phyloP scores from a whole-genome alignment of 2,797 vertebrate species.

The Mionectes olivaceus region DNA sequence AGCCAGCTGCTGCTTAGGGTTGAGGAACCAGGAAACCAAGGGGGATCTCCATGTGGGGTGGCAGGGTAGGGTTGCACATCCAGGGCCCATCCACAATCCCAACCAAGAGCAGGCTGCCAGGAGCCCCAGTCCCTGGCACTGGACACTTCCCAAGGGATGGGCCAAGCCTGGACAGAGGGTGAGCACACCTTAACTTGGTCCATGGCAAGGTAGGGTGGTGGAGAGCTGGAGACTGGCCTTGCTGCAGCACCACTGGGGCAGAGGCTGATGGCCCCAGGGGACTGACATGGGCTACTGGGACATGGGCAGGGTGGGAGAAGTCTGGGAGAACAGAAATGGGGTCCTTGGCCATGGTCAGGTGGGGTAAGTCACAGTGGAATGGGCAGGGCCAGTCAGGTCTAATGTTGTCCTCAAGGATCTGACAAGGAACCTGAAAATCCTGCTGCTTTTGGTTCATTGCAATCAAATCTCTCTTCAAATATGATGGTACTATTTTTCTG shows the following conservation, averaged over 20 bases:
- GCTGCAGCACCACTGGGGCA: not conserved
- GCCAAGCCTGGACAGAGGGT: accelerated
- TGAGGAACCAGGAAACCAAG: accelerated
- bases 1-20: accelerated
- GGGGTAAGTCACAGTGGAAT: accelerated
- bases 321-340: not conserved
- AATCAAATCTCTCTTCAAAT: not conserved
- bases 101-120: not conserved
- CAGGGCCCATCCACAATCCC: not conserved
- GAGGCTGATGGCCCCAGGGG: not conserved
- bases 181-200: too few species aligned
- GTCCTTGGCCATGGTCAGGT: not conserved
- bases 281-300: accelerated
- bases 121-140: accelerated
- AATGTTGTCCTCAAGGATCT: not conserved
- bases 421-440: not conserved
- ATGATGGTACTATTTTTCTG: not conserved
- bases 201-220: accelerated
- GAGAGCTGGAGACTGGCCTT: not conserved
- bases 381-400: not conserved
- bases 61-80: not conserved
- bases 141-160: accelerated
- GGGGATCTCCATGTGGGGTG: accelerated
- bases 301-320: not conserved
- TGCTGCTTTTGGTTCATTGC: not conserved